Percentiles rank a stretch among this genome's conserved stretches.
Conservation (phyloP, 2,113 vertebrate species). For the Megaceryle torquata region DNA sequence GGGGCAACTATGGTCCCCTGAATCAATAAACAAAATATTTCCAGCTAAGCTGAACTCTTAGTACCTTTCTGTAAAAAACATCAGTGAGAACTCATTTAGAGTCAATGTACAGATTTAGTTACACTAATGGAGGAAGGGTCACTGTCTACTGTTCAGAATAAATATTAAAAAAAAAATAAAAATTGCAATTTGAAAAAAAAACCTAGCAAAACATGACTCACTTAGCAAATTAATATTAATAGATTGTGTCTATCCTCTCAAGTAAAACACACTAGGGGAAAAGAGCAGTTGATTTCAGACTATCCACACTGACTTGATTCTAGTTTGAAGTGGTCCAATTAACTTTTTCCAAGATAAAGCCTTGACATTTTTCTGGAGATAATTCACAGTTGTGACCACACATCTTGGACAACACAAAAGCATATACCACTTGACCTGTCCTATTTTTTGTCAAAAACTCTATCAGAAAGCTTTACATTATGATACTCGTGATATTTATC, state of each 20-base stretch:
- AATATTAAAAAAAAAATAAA: background rate
- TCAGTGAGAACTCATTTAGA: background rate
- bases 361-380: rapidly evolving
- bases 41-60: background rate
- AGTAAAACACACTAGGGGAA: background rate
- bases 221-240: background rate
- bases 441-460: no score
- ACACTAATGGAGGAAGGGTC: background rate
- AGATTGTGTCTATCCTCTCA: background rate
- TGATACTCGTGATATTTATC: background rate
- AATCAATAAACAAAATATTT: background rate
- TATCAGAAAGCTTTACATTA: background rate
- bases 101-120: background rate
- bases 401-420: background rate
- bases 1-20: background rate
- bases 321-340: background rate
- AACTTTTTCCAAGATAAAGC: background rate
- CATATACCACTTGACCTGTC: background rate
- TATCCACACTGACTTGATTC: background rate
- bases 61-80: background rate
- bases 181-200: background rate
- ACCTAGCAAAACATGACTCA: background rate
- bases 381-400: background rate
- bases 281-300: background rate
- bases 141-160: background rate